These are phyloP conservation scores for Anguilla obscura DNA, from an alignment of 2,797 vertebrate genomes.

Conservation along the genomic window DNA sequence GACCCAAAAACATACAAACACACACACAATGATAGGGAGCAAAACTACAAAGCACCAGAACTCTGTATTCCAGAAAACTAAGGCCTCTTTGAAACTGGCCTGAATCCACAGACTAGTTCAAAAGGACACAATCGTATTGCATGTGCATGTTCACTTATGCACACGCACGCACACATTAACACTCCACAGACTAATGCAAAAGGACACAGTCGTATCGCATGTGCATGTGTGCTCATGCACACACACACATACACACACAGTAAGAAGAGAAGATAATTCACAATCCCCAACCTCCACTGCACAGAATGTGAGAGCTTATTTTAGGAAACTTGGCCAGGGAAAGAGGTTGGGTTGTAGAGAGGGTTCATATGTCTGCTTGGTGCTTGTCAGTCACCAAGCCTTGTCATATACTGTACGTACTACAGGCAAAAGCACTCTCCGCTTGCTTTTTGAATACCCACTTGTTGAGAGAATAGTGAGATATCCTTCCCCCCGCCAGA, in stretches of 20 bases:
- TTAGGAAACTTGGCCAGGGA: neutral
- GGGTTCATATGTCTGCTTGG: neutral
- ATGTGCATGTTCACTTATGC: neutral
- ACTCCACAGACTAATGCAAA: neutral
- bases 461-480: neutral
- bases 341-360: neutral
- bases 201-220: slow-evolving; percentile 26
- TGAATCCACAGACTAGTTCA: slow-evolving; percentile 39
- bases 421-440: neutral
- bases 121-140: slow-evolving; percentile 44
- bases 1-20: slow-evolving; percentile 25
- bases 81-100: slow-evolving; percentile 47
- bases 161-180: neutral
- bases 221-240: neutral
- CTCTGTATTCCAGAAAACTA: slow-evolving; percentile 30
- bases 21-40: slow-evolving; percentile 20
- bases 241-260: neutral
- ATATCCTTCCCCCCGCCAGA: neutral
- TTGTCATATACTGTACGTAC: neutral
- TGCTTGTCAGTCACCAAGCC: neutral
- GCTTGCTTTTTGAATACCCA: neutral
- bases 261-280: neutral
- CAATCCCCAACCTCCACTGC: neutral
- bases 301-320: neutral
- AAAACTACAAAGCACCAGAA: slow-evolving; percentile 29